Evolutionary conservation across 2,113 vertebrate genomes (phyloP), one percentile per base, ranked within the genome.

Genomic region (Beaufortia kweichowensis): DNA sequence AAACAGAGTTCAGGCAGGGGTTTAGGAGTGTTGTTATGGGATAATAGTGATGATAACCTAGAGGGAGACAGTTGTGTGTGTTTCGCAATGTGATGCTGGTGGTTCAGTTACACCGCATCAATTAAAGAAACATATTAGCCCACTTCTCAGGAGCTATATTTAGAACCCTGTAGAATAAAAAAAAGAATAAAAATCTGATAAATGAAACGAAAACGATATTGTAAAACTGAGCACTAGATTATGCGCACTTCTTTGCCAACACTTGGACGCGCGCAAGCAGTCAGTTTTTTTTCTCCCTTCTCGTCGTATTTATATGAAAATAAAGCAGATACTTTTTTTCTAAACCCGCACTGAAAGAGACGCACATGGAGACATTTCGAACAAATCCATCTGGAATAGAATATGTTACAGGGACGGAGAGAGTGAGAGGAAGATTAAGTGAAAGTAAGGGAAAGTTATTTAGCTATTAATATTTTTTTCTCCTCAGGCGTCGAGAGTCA

Each of bases 391-490:
- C 94, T 92, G 93, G 93, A 96, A 93, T 91, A 94, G 92, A 87
- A 86, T 86, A 85, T 84, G 76, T 41, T 87, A 90, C 93, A 92
- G 93, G 11, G 73, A 41, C 1, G 46, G 6, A 56, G 17, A 66
- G 48, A 55, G 60, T 53, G 53, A 70, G 61, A 60, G 62, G 89
- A 92, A 97, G 95, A 96, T 97, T 98, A 95, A 94, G 92, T 92
- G 95, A 93, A 95, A 94, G 94, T 96, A 94, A 94, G 94, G 94
- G 91, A 91, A 95, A 97, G 95, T 96, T 98, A 96, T 98, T 97
- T 97, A 97, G 96, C 95, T 98, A 98, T 98, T 98, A 98, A 97
- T 97, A 98, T 94, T 94, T 94, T 93, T 95, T 61, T 94, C 94
- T 96, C 96, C 96, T 94, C 93, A 90, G 97, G 97, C 96, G 90